Conservation (phyloP, 2,797 vertebrate genomes). For the Scleropages formosus region DNA sequence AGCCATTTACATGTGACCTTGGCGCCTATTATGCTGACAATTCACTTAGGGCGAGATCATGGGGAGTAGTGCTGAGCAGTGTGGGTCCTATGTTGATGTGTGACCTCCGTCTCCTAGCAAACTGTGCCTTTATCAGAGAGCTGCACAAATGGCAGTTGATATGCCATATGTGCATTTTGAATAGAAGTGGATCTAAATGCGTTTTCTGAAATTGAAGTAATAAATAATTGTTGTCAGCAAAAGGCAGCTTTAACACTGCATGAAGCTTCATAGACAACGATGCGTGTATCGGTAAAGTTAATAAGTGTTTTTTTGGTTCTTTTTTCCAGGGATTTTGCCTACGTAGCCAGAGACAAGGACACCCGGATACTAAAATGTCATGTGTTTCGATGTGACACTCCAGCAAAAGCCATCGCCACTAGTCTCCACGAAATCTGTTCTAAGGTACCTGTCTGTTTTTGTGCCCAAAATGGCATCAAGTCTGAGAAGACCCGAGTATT, state of each 20-base stretch:
- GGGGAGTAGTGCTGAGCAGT: constrained; percentile 32
- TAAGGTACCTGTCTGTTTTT: constrained; percentile 71
- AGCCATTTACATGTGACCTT: background rate
- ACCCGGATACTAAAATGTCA: constrained; percentile 98
- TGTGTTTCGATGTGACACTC: constrained; percentile 98
- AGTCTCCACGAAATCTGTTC: constrained; percentile 98
- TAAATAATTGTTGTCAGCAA: too few relatives aligned
- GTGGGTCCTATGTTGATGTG: constrained; percentile 24
- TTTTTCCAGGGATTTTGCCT: constrained; percentile 87
- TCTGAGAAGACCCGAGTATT: background rate
- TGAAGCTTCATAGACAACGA: background rate
- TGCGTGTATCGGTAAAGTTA: background rate
- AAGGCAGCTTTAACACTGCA: too few relatives aligned
- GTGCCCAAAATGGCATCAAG: background rate
- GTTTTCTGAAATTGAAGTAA: too few relatives aligned
- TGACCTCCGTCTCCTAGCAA: background rate
- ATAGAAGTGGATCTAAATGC: too few relatives aligned
- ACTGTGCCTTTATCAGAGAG: background rate
- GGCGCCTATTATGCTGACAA: background rate
- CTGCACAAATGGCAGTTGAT: background rate
- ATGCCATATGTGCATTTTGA: too few relatives aligned
- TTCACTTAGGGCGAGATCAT: background rate
- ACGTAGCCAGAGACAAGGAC: constrained; percentile 94
- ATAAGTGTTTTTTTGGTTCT: constrained; percentile 2
- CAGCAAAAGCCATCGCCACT: constrained; percentile 97